Base-by-base conservation (phyloP, 2,113 vertebrate species). In the Rhodinocichla rosea region DNA sequence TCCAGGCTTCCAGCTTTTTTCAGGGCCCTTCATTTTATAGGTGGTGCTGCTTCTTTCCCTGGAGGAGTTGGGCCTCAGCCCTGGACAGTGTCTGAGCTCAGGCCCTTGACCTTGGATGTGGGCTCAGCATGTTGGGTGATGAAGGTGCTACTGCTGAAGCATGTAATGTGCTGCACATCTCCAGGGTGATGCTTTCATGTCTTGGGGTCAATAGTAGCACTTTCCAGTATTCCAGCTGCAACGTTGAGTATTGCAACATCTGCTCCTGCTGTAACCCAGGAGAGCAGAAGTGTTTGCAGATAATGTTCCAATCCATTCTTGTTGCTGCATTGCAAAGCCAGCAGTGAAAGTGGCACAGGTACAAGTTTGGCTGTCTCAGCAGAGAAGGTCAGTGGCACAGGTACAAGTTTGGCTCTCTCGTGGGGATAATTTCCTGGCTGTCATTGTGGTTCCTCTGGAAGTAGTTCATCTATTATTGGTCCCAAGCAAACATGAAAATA, bases 201-300 rank as follows among this genome's bases (percentile, higher is more conserved):
- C 33, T 33, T 50, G 30, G 56, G 21, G 30, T 10, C 27, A 19
- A 2, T 1, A 27, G 47, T 4, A 82, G 74, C 32, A 5, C 28
- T 83, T 64, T 11, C 19, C 76, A 1, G 27, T 59, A 32, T 68
- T 32, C 15, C 3, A 6, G 4, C 26, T 53, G n/a, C 16, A 69
- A 0, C 0, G 0, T 0, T 71, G 44, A 68, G 70, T 5, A 1
- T 4, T 86, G 57, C 56, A n/a, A 40, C 62, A 56, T 80, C 32
- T 69, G 69, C 53, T 68, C 7, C 33, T 47, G 0, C 3, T 30
- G 37, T 60, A 75, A 28, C 40, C 35, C 14, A 16, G 32, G 16
- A 12, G 42, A 35, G 30, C 24, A 32, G 68, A 50, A 83, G 27
- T 42, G 26, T 87, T 67, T 71, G 40, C 32, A 45, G 33, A 40